These are phyloP conservation scores for Drosophila kanekoi DNA, from an alignment of 2,888 invertebrate species.

Conservation along the genomic window DNA sequence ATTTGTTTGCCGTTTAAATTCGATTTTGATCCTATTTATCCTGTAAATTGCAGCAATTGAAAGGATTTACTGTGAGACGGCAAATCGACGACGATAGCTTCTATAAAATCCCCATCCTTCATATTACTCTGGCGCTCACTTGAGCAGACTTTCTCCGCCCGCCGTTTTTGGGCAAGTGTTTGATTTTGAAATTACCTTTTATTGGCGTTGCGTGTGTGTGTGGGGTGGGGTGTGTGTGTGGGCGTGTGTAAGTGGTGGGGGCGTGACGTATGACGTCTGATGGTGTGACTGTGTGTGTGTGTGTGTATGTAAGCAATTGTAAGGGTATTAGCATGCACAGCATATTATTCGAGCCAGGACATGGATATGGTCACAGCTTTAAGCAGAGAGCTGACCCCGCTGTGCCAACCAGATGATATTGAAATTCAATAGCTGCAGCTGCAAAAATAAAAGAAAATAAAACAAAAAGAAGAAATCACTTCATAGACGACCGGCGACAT, in stretches of 20 bases:
- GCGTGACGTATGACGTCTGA: constrained; percentile 31
- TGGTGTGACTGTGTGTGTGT: not conserved
- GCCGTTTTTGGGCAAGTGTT: constrained; percentile 56
- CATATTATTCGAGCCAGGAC: constrained; percentile 12
- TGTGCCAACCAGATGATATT: constrained; percentile 51
- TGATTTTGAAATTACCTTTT: constrained; percentile 83
- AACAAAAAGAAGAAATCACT: constrained; percentile 52
- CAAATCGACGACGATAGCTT: constrained; percentile 16
- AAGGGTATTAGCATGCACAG: constrained; percentile 44
- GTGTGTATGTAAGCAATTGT: constrained; percentile 51
- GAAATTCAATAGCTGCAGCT: constrained; percentile 75
- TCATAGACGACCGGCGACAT: constrained; percentile 46
- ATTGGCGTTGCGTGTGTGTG: constrained; percentile 42
- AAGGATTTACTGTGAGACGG: constrained; percentile 76
- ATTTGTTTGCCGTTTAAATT: constrained; percentile 84
- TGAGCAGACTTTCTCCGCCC: constrained; percentile 9
- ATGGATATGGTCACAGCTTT: constrained; percentile 46
- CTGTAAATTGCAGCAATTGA: constrained; percentile 83
- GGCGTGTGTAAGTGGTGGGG: not conserved
- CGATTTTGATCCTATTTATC: constrained; percentile 84
- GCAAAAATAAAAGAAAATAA: constrained; percentile 24
- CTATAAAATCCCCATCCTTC: not conserved
- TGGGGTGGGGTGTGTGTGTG: constrained; percentile 1
- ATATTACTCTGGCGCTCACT: not conserved
- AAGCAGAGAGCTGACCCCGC: constrained; percentile 25